Evolutionary conservation across 2,888 invertebrate species (phyloP).

Genomic region (Ophion ellenae): DNA sequence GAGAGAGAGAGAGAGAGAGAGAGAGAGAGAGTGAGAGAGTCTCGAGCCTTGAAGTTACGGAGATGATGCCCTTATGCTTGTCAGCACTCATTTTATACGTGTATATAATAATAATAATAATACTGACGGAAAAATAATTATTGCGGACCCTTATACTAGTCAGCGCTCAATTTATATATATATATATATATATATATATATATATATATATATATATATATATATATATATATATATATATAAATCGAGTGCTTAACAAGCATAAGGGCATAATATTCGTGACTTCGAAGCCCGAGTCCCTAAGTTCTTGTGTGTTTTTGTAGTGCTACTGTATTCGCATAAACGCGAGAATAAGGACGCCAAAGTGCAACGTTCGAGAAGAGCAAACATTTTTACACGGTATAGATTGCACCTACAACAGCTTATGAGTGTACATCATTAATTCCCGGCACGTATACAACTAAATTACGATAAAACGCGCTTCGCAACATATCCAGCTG

Average conservation of each 20-base stretch:
- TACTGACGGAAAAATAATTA: not conserved
- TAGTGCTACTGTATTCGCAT: not conserved
- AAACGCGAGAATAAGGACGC: constrained; percentile 29
- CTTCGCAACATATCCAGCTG: constrained; percentile 35
- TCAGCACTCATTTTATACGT: too few relatives aligned
- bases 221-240: constrained; percentile 16
- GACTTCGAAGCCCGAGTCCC: not conserved
- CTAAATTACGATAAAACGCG: constrained; percentile 53
- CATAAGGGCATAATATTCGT: not conserved
- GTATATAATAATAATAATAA: too few relatives aligned
- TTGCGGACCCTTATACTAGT: too few relatives aligned
- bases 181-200: too few relatives aligned
- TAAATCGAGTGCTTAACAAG: constrained; percentile 4
- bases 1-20: too few relatives aligned
- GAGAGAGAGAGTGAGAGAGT: too few relatives aligned
- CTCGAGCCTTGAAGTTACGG: too few relatives aligned
- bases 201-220: not conserved
- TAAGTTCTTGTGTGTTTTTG: constrained; percentile 1
- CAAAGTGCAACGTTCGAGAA: constrained; percentile 33
- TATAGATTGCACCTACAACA: constrained; percentile 35
- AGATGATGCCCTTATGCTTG: too few relatives aligned
- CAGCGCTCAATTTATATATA: too few relatives aligned
- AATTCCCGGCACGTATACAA: constrained; percentile 37
- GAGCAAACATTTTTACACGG: constrained; percentile 31
- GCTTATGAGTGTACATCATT: constrained; percentile 39